phyloP scores from a whole-genome alignment of 2,888 invertebrate genomes.

The Thera obeliscata region DNA sequence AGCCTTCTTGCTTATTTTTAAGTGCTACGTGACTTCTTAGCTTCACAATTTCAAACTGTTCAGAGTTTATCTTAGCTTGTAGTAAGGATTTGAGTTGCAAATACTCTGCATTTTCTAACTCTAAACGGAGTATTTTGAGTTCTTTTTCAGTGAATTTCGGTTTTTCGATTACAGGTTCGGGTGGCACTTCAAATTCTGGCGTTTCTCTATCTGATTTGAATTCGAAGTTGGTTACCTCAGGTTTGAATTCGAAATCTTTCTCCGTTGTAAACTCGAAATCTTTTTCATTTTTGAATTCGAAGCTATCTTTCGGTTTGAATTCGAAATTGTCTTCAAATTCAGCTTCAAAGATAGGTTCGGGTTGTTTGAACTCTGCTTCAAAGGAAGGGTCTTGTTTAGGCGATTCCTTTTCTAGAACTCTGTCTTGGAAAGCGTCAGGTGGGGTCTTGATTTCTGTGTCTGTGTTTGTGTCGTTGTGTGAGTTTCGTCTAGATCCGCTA shows the following conservation, averaged over 20 bases:
- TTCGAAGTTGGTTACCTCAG: constrained; percentile 55
- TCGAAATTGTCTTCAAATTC: constrained; percentile 58
- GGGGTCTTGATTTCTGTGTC: constrained; percentile 51
- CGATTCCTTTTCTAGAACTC: constrained; percentile 52
- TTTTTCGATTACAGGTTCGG: constrained; percentile 63
- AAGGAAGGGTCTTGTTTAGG: constrained; percentile 50
- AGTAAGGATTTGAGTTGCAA: constrained; percentile 88
- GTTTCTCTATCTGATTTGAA: constrained; percentile 52
- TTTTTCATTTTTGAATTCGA: constrained; percentile 36
- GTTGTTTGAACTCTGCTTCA: constrained; percentile 44
- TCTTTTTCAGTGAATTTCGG: constrained; percentile 85
- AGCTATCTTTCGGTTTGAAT: constrained; percentile 50
- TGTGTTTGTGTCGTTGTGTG: constrained; percentile 46
- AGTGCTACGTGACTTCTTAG: constrained; percentile 83
- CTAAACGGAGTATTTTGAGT: constrained; percentile 82
- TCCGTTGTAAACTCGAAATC: constrained; percentile 19
- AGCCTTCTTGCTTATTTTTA: constrained; percentile 75
- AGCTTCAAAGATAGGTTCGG: constrained; percentile 64
- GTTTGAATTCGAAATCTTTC: constrained; percentile 47
- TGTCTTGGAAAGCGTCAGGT: constrained; percentile 50
- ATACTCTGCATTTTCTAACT: constrained; percentile 87
- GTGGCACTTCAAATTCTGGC: constrained; percentile 52
- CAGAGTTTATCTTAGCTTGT: constrained; percentile 88
- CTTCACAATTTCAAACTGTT: constrained; percentile 89
- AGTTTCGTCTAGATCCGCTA: constrained; percentile 50